Conservation (phyloP, 2,888 invertebrate species). For the Amphipyra tragopoginis region DNA sequence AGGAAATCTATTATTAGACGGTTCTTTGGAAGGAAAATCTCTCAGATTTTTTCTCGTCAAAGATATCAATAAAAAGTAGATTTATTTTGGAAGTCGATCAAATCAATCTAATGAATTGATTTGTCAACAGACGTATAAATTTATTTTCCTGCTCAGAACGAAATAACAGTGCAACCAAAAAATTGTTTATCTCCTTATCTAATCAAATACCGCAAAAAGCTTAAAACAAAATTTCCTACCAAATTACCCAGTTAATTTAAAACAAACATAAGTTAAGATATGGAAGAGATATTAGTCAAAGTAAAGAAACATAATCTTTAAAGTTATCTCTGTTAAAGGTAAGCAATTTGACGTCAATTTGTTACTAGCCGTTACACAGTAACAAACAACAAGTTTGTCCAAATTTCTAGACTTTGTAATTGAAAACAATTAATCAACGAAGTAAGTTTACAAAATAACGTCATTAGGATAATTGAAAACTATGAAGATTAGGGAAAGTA, state of each 20-base stretch:
- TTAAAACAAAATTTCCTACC: constrained; percentile 13
- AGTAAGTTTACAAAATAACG: constrained; percentile 12
- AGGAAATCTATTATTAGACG: constrained; percentile 10
- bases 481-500: constrained; percentile 5
- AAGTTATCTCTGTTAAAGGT: background rate
- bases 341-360: constrained; percentile 1
- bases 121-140: background rate
- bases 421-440: background rate
- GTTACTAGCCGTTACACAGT: constrained; percentile 14
- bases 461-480: constrained; percentile 21
- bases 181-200: background rate
- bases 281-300: no score
- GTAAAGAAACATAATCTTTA: no score
- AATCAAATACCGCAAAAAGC: background rate
- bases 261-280: constrained; percentile 16
- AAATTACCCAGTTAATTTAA: constrained; percentile 12
- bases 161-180: background rate
- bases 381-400: constrained; percentile 18
- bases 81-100: constrained; percentile 4
- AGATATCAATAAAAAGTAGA: constrained; percentile 13
- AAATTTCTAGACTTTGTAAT: constrained; percentile 3
- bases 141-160: background rate
- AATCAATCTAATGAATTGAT: background rate
- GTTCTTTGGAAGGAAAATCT: constrained; percentile 2
- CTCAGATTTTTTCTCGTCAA: constrained; percentile 9